These are phyloP conservation scores for Diploptera punctata DNA, from an alignment of 2,888 invertebrate species.

Conservation along the genomic window DNA sequence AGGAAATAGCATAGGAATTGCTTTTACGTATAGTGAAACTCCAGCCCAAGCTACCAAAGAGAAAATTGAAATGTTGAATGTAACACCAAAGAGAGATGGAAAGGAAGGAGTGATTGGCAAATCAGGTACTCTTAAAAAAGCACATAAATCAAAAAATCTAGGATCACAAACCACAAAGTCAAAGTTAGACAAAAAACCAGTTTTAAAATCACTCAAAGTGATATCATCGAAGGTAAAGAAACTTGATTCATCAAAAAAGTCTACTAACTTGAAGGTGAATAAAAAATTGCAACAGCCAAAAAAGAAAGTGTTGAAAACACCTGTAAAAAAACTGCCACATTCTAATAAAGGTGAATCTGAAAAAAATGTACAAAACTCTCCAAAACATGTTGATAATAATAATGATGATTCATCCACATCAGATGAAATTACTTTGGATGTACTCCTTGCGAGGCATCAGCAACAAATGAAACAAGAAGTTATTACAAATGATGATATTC, in stretches of 20 bases:
- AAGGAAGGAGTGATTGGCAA: not conserved
- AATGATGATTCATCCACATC: conserved; percentile 44
- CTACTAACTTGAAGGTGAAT: not conserved
- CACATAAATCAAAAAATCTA: not conserved
- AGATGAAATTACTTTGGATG: conserved; percentile 47
- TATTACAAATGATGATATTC: not conserved
- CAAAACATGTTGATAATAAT: not conserved
- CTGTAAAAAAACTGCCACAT: conserved; percentile 38
- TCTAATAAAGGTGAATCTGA: not conserved
- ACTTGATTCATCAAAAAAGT: not conserved
- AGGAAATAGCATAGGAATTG: too few species aligned
- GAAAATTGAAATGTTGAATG: not conserved
- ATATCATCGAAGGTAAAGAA: conserved; percentile 43
- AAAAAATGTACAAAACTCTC: conserved; percentile 2
- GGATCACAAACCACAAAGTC: not conserved
- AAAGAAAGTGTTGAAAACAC: not conserved
- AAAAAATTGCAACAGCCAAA: not conserved
- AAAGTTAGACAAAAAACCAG: conserved; percentile 22
- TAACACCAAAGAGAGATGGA: conserved; percentile 41
- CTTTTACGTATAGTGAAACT: not conserved
- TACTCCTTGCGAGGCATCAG: too few species aligned
- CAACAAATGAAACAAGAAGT: conserved; percentile 37
- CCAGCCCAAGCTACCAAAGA: conserved; percentile 15
- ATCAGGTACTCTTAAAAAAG: not conserved
- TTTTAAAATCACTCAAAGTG: not conserved